Evolutionary conservation across 2,888 invertebrate genomes (phyloP).

Genomic region (Ophonus ardosiacus): DNA sequence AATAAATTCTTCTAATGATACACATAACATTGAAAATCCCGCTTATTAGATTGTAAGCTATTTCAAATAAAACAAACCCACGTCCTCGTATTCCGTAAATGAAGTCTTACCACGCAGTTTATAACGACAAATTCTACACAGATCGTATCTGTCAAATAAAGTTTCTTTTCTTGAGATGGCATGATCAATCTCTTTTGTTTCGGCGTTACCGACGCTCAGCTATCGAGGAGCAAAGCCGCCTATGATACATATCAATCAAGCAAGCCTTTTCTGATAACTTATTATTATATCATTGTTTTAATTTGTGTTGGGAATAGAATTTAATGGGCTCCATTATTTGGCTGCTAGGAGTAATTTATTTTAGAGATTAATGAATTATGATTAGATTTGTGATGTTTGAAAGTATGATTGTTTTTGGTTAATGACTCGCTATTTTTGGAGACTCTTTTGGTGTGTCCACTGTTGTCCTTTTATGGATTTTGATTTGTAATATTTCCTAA

Average conservation of each 20-base stretch:
- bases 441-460: conserved; percentile 25
- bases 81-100: neutral
- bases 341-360: conserved; percentile 32
- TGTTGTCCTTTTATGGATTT: conserved; percentile 19
- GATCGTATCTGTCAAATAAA: conserved; percentile 10
- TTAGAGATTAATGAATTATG: conserved; percentile 50
- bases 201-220: conserved; percentile 20
- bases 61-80: neutral
- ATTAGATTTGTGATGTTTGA: conserved; percentile 39
- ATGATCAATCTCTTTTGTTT: conserved; percentile 42
- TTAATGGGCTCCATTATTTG: conserved; percentile 34
- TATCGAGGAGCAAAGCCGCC: neutral
- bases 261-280: conserved; percentile 23
- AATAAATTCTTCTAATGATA: neutral
- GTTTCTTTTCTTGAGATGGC: conserved; percentile 1
- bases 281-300: conserved; percentile 47
- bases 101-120: conserved; percentile 11
- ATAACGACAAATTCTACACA: neutral
- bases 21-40: neutral
- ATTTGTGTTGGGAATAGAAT: conserved; percentile 30
- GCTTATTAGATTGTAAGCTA: neutral
- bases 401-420: conserved; percentile 47
- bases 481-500: neutral
- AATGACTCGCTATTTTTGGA: conserved; percentile 27
- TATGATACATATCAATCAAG: conserved; percentile 26